Percentiles rank a stretch among this genome's conserved stretches.
Conservation (phyloP, 2,888 invertebrate genomes). For the Drosophila colorata region DNA sequence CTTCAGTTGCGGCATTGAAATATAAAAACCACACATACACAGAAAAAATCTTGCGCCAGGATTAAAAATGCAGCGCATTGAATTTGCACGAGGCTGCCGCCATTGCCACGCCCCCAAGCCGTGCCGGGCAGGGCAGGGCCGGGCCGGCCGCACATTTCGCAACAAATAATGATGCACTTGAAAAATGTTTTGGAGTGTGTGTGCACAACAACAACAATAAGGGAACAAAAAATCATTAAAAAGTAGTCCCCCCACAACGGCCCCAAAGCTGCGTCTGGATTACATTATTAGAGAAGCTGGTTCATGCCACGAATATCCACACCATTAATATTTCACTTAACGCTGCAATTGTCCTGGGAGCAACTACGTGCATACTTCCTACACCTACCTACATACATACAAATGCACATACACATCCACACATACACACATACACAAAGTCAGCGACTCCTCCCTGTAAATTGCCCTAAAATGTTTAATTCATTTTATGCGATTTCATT, state of each 20-base stretch:
- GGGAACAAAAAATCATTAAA: slow-evolving; percentile 70
- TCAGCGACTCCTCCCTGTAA: slow-evolving; percentile 46
- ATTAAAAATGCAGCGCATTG: slow-evolving; percentile 80
- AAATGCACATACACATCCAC: slow-evolving; percentile 13
- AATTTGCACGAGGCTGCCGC: slow-evolving; percentile 64
- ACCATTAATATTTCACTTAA: slow-evolving; percentile 81
- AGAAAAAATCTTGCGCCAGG: slow-evolving; percentile 68
- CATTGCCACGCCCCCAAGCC: slow-evolving; percentile 23
- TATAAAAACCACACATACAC: slow-evolving; percentile 28
- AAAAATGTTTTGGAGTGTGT: slow-evolving; percentile 68
- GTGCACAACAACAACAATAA: slow-evolving; percentile 34
- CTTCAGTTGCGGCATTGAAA: slow-evolving; percentile 79
- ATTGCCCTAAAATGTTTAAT: slow-evolving; percentile 81
- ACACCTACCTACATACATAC: slow-evolving; percentile 1
- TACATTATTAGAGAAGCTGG: slow-evolving; percentile 60
- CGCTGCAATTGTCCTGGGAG: slow-evolving; percentile 79
- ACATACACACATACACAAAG: slow-evolving; percentile 9
- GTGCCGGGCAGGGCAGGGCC: too few relatives aligned
- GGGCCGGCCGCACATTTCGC: slow-evolving; percentile 50
- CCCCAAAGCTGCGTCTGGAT: slow-evolving; percentile 28
- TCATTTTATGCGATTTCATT: slow-evolving; percentile 82
- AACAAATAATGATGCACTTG: slow-evolving; percentile 81
- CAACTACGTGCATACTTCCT: slow-evolving; percentile 31
- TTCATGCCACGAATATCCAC: slow-evolving; percentile 48
- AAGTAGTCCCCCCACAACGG: slow-evolving; percentile 35